phyloP scores from a whole-genome alignment of 2,888 invertebrate genomes.

The Pristionchus fissidentatus region DNA sequence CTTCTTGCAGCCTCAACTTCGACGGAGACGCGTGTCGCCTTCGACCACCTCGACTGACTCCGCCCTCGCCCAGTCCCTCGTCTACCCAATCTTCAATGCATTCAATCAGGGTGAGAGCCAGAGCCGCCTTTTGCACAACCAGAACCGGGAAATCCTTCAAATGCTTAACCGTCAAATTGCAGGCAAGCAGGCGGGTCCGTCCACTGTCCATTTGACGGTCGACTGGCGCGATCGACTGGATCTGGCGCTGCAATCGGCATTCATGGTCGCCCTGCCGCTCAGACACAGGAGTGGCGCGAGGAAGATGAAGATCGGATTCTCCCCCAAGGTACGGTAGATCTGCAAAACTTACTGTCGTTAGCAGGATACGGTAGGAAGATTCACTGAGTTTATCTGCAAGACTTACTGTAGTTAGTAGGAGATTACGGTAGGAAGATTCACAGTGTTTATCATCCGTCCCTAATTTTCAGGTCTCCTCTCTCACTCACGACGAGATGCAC shows the following conservation, averaged over 20 bases:
- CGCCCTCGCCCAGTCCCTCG: not conserved
- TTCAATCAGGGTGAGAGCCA: conserved; percentile 27
- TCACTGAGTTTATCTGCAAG: no score
- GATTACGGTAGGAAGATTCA: no score
- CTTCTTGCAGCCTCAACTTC: not conserved
- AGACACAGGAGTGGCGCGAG: not conserved
- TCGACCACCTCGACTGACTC: conserved; percentile 10
- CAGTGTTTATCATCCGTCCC: not conserved
- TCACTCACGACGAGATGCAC: conserved; percentile 38
- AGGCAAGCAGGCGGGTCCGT: conserved; percentile 38
- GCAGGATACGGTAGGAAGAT: no score
- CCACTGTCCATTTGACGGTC: conserved; percentile 10
- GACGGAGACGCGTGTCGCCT: not conserved
- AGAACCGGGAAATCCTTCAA: not conserved
- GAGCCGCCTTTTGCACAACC: not conserved
- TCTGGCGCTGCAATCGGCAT: conserved; percentile 32
- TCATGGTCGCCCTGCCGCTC: conserved; percentile 37
- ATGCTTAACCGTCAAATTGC: not conserved
- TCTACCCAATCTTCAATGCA: conserved; percentile 33
- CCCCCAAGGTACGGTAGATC: conserved; percentile 41
- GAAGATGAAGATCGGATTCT: conserved; percentile 34
- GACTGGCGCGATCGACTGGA: conserved; percentile 32
- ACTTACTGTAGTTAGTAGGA: no score
- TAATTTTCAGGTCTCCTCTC: conserved; percentile 32
- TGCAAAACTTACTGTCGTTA: not conserved